phyloP scores from a whole-genome alignment of 2,113 vertebrate genomes.

The Rhombomys opimus region DNA sequence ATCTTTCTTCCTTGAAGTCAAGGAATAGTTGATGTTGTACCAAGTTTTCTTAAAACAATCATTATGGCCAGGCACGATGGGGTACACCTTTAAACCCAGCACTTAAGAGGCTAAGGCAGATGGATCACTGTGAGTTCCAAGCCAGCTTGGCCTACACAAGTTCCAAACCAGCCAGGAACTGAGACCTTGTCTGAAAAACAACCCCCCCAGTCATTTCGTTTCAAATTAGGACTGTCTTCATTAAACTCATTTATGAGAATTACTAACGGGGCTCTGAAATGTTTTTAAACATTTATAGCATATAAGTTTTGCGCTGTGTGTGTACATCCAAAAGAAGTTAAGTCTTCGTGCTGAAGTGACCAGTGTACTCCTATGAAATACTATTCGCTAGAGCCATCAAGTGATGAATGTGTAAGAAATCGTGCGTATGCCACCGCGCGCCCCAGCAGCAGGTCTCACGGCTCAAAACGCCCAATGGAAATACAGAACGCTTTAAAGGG shows the following conservation, averaged over 20 bases:
- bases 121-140: not conserved
- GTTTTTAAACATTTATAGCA: not conserved
- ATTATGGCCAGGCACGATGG: not conserved
- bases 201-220: not conserved
- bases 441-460: not conserved
- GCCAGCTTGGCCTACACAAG: not conserved
- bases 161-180: not conserved
- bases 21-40: not conserved
- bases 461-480: not conserved
- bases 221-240: not conserved
- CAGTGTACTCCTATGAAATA: not conserved
- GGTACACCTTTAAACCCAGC: not conserved
- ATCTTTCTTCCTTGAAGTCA: constrained; percentile 13
- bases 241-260: not conserved
- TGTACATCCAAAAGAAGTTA: not conserved
- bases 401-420: not conserved
- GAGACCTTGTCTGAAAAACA: not conserved
- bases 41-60: not conserved
- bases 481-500: not conserved
- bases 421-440: not conserved
- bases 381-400: not conserved
- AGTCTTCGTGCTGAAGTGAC: not conserved
- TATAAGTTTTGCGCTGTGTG: not conserved
- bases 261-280: not conserved
- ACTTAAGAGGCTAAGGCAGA: not conserved